Conservation (phyloP, 2,113 vertebrate species). For the Sorex araneus region DNA sequence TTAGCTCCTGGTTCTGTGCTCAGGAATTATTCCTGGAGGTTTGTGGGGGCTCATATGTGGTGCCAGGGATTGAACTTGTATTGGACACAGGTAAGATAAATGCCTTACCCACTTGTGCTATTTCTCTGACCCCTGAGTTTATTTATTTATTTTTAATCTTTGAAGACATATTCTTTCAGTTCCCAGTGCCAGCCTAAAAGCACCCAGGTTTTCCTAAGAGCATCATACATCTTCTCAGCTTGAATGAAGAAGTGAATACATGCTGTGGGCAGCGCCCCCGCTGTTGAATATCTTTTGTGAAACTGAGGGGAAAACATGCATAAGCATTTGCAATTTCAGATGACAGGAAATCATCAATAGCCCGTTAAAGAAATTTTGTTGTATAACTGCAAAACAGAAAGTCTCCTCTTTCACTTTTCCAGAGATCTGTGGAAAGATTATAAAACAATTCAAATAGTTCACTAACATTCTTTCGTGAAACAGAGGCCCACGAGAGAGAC, state of each 20-base stretch:
- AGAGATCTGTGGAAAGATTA: not conserved
- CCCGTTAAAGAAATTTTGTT: not conserved
- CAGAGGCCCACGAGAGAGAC: not conserved
- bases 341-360: slow-evolving; percentile 13
- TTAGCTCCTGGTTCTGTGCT: no score
- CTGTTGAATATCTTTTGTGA: not conserved
- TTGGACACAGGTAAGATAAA: no score
- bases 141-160: not conserved
- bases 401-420: not conserved
- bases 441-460: not conserved
- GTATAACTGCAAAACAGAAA: not conserved
- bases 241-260: not conserved
- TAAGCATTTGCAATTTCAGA: not conserved
- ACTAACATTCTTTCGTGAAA: not conserved
- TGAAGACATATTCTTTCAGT: not conserved
- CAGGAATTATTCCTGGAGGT: no score
- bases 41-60: no score
- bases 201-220: not conserved
- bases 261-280: not conserved
- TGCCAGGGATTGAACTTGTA: no score
- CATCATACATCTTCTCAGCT: not conserved
- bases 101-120: no score
- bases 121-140: no score
- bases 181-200: not conserved
- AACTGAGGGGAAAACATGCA: slow-evolving; percentile 10